Percentiles rank a stretch among this genome's conserved stretches.
phyloP scores from a whole-genome alignment of 2,113 vertebrate genomes.

The Myocastor coypus region DNA sequence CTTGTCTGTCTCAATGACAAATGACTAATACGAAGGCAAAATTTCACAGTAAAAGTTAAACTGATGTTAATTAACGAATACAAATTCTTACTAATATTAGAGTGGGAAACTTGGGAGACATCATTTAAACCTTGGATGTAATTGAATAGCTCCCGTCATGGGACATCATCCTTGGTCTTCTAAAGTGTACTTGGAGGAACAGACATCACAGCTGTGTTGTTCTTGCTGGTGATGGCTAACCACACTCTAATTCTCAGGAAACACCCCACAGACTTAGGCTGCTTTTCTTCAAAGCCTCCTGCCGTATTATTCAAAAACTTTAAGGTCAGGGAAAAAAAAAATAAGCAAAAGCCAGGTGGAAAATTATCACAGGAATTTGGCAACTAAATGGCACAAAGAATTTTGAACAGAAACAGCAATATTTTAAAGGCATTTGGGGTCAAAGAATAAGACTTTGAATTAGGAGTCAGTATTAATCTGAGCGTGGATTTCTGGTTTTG shows the following conservation, averaged over 20 bases:
- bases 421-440: neutral
- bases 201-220: accelerated
- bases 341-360: neutral
- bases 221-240: too few species aligned
- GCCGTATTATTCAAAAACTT: neutral
- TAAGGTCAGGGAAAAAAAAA: neutral
- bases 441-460: constrained; percentile 19
- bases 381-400: neutral
- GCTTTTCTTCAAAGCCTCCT: neutral
- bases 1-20: neutral
- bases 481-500: neutral
- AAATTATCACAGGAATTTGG: neutral
- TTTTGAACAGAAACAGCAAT: neutral
- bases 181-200: accelerated
- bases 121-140: neutral
- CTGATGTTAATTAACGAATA: neutral
- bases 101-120: neutral
- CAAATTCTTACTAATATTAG: neutral
- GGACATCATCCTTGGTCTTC: neutral
- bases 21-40: neutral
- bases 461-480: neutral
- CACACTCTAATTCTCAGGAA: neutral
- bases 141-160: neutral
- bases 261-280: neutral
- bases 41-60: neutral